A percentile compares a stretch with the other conserved stretches of the same genome.
Conservation (phyloP, 2,113 vertebrate species). For the Psilopsiagon aymara region DNA sequence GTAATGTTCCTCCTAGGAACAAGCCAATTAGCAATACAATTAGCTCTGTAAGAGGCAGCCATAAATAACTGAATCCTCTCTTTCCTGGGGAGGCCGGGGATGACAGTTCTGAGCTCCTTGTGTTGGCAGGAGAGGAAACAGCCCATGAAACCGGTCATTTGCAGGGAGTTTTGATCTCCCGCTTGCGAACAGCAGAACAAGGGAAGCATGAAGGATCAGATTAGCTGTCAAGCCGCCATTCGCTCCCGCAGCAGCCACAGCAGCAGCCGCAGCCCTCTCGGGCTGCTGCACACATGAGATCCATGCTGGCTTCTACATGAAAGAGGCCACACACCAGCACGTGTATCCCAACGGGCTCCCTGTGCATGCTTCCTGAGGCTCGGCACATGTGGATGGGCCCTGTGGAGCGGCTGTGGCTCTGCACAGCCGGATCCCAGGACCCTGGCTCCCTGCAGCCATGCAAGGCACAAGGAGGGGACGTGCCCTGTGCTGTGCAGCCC, state of each 20-base stretch:
- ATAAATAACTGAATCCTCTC: conserved; percentile 62
- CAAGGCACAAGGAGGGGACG: neutral
- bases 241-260: neutral
- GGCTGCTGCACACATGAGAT: fast-evolving
- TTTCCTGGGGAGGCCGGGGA: conserved; percentile 32
- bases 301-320: fast-evolving
- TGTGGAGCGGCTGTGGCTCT: fast-evolving
- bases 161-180: conserved; percentile 59
- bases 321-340: fast-evolving
- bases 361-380: neutral
- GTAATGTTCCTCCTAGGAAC: conserved; percentile 12
- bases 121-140: conserved; percentile 67
- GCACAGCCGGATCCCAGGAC: neutral
- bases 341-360: fast-evolving
- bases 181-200: conserved; percentile 35
- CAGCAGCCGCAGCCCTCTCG: neutral
- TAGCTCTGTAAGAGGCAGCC: conserved; percentile 54
- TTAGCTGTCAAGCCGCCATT: neutral
- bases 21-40: conserved; percentile 74
- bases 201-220: conserved; percentile 54
- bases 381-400: neutral
- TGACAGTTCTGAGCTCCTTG: conserved; percentile 52
- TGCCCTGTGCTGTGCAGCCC: neutral
- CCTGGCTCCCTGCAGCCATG: neutral
- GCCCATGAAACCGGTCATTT: conserved; percentile 67